Conservation (phyloP, 2,797 vertebrate species). For the Enteromius unitaeniatus region DNA sequence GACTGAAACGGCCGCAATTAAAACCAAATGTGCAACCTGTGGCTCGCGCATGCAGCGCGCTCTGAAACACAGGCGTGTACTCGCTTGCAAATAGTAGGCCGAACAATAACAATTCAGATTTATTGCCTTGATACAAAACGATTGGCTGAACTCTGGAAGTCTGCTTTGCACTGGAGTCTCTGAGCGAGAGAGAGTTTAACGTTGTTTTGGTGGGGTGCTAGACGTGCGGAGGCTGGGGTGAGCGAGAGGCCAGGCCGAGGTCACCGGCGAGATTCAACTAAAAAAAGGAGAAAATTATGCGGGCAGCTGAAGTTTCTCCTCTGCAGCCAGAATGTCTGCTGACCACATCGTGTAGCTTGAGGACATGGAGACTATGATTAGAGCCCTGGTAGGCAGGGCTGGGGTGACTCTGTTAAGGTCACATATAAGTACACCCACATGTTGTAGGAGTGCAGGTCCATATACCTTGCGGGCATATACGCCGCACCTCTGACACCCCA, state of each 20-base stretch:
- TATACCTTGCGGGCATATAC: constrained; percentile 56
- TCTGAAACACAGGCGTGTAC: constrained; percentile 64
- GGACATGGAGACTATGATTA: constrained; percentile 62
- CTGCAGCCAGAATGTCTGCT: constrained; percentile 62
- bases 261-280: constrained; percentile 52
- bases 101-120: constrained; percentile 63
- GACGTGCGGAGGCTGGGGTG: constrained; percentile 56
- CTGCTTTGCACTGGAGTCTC: constrained; percentile 21
- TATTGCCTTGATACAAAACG: constrained; percentile 65
- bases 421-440: constrained; percentile 79
- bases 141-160: constrained; percentile 56
- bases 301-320: constrained; percentile 51
- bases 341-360: constrained; percentile 59
- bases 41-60: constrained; percentile 64
- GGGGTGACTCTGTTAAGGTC: constrained; percentile 67
- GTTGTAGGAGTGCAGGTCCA: constrained; percentile 66
- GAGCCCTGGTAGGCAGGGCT: constrained; percentile 52
- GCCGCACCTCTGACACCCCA: constrained; percentile 52
- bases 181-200: constrained; percentile 45
- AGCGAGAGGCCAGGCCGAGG: constrained; percentile 56
- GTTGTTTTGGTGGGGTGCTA: constrained; percentile 49
- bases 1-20: constrained; percentile 63
- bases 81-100: constrained; percentile 30
- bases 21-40: constrained; percentile 66
- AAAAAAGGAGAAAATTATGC: constrained; percentile 51